These are phyloP conservation scores for Alligator mississippiensis DNA, from an alignment of 2,113 vertebrate genomes.

Conservation along the genomic window DNA sequence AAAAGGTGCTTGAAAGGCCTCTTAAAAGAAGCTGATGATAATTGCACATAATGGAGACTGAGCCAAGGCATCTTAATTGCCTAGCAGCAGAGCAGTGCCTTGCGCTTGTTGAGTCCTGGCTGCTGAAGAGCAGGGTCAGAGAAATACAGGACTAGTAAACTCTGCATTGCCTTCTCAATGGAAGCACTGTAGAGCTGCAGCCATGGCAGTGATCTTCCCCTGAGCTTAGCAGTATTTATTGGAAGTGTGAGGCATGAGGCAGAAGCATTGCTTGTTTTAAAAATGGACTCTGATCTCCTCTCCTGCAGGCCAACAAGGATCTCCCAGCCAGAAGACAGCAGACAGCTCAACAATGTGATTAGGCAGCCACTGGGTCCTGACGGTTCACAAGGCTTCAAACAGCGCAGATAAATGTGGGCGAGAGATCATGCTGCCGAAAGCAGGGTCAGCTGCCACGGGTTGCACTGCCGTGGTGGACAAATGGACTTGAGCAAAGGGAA, in stretches of 20 bases:
- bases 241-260: rapidly evolving
- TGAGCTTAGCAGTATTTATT: rapidly evolving
- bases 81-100: no score
- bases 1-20: neutral
- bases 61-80: no score
- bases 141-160: rapidly evolving
- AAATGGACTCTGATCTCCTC: neutral
- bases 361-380: conserved; percentile 92
- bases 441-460: conserved; percentile 44
- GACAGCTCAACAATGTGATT: conserved; percentile 91
- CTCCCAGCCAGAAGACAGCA: conserved; percentile 87
- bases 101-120: neutral
- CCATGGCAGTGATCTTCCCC: rapidly evolving
- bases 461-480: conserved; percentile 67
- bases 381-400: conserved; percentile 93
- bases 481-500: conserved; percentile 79
- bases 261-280: rapidly evolving
- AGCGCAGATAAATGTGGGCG: conserved; percentile 89
- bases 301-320: conserved; percentile 86
- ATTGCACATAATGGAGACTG: no score
- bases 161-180: rapidly evolving
- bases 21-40: neutral
- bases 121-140: neutral
- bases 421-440: conserved; percentile 56
- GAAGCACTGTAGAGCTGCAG: neutral